Conservation (phyloP, 2,888 invertebrate genomes). For the Baccha elongata region DNA sequence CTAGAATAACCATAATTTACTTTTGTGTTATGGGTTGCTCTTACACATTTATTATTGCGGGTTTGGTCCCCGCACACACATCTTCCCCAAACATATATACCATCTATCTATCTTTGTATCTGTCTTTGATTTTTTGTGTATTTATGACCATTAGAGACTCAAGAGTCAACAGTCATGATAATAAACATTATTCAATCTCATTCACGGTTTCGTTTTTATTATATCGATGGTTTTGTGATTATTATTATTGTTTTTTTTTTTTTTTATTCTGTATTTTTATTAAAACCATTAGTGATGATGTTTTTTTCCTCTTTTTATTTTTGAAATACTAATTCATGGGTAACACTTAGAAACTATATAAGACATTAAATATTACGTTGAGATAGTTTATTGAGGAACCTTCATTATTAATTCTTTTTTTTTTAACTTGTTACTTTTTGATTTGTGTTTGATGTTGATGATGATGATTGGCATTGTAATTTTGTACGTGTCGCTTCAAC, state of each 20-base stretch:
- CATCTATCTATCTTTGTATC: slow-evolving; percentile 9
- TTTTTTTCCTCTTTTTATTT: slow-evolving; percentile 23
- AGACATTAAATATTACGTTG: slow-evolving; percentile 30
- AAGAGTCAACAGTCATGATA: slow-evolving; percentile 70
- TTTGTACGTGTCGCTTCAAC: slow-evolving; percentile 36
- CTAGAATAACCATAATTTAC: slow-evolving; percentile 70
- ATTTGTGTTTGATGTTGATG: slow-evolving; percentile 16
- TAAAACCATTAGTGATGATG: slow-evolving; percentile 50
- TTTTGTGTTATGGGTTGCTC: slow-evolving; percentile 56
- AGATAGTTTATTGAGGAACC: slow-evolving; percentile 41
- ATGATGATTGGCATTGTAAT: slow-evolving; percentile 22
- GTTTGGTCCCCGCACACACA: slow-evolving; percentile 8
- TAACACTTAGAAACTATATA: slow-evolving; percentile 20
- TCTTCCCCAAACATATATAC: slow-evolving; percentile 1
- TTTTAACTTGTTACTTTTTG: slow-evolving; percentile 34
- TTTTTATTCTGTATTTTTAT: slow-evolving; percentile 36
- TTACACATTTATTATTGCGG: slow-evolving; percentile 66
- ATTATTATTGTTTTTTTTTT: slow-evolving; percentile 28
- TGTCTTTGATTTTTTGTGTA: slow-evolving; percentile 55
- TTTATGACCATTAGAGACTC: slow-evolving; percentile 71
- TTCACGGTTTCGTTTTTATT: slow-evolving; percentile 67
- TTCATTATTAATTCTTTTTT: slow-evolving; percentile 27
- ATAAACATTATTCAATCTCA: slow-evolving; percentile 72
- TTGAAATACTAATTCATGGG: slow-evolving; percentile 44
- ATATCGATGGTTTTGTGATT: slow-evolving; percentile 66